These are phyloP conservation scores for Alosa alosa DNA, from an alignment of 2,113 vertebrate species.

Conservation along the genomic window DNA sequence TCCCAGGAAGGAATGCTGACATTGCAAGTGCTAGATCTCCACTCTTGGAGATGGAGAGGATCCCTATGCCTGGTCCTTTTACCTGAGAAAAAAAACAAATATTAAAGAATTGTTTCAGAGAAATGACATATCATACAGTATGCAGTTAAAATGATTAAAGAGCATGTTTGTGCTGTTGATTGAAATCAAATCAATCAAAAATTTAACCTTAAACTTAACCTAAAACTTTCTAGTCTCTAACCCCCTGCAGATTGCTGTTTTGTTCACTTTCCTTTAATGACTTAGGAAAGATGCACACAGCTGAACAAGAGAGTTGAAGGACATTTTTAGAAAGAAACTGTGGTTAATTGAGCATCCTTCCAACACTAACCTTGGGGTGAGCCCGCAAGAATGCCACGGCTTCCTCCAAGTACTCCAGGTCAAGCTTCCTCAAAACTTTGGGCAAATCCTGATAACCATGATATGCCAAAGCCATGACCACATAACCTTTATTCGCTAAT, in stretches of 20 bases:
- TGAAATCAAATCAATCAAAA: too few relatives aligned
- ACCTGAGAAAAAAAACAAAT: slow-evolving; percentile 70
- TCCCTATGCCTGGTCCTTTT: slow-evolving; percentile 72
- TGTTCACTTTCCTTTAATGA: too few relatives aligned
- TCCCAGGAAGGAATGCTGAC: slow-evolving; percentile 80
- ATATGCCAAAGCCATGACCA: slow-evolving; percentile 79
- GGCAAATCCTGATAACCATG: slow-evolving; percentile 75
- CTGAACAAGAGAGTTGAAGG: too few relatives aligned
- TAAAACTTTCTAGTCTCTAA: too few relatives aligned
- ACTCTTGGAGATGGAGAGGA: slow-evolving; percentile 83
- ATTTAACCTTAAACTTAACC: too few relatives aligned
- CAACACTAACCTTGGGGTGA: slow-evolving; percentile 65
- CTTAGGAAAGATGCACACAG: too few relatives aligned
- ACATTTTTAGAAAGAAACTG: too few relatives aligned
- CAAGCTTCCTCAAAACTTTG: slow-evolving; percentile 59
- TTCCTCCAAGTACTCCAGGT: slow-evolving; percentile 87
- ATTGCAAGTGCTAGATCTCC: slow-evolving; percentile 81
- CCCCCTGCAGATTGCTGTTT: too few relatives aligned
- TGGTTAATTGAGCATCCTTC: neutral
- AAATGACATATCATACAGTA: neutral
- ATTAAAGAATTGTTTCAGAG: neutral
- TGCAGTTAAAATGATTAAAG: neutral
- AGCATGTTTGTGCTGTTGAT: neutral
- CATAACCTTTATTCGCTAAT: slow-evolving; percentile 77
- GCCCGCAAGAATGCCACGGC: slow-evolving; percentile 72